Conservation (phyloP, 2,113 vertebrate species). For the Microtus montanus region DNA sequence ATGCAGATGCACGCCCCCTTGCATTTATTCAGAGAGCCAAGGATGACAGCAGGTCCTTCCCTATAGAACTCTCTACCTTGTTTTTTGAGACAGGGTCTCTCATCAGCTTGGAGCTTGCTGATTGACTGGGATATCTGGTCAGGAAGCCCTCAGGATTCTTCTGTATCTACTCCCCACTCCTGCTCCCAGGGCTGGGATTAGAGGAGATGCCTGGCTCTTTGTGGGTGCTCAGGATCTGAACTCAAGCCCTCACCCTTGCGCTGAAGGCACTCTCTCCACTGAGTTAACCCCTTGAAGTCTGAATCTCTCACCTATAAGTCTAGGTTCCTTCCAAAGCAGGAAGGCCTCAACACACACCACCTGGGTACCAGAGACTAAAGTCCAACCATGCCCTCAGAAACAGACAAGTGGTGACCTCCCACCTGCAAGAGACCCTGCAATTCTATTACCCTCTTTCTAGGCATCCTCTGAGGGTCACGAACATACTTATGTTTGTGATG, state of each 20-base stretch:
- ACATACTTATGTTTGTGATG: rapidly evolving
- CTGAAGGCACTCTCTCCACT: neutral
- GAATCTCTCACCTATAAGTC: neutral
- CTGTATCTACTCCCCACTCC: neutral
- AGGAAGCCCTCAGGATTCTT: neutral
- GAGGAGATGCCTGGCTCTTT: neutral
- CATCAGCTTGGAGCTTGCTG: neutral
- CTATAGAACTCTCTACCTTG: neutral
- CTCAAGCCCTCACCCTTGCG: neutral
- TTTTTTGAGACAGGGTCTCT: neutral
- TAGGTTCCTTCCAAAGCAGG: neutral
- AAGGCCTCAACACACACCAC: neutral
- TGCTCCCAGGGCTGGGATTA: no score
- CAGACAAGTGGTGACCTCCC: neutral
- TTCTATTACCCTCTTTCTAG: rapidly evolving
- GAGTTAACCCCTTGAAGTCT: neutral
- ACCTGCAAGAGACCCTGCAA: neutral
- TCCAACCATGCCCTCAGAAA: neutral
- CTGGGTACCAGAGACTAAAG: neutral
- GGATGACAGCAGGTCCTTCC: neutral
- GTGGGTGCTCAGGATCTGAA: neutral
- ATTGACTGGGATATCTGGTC: neutral
- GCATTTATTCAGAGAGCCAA: no score
- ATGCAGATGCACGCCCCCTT: neutral
- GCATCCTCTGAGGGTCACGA: neutral